Base-by-base conservation (phyloP, 2,797 vertebrate species). In the Pelodytes ibericus region DNA sequence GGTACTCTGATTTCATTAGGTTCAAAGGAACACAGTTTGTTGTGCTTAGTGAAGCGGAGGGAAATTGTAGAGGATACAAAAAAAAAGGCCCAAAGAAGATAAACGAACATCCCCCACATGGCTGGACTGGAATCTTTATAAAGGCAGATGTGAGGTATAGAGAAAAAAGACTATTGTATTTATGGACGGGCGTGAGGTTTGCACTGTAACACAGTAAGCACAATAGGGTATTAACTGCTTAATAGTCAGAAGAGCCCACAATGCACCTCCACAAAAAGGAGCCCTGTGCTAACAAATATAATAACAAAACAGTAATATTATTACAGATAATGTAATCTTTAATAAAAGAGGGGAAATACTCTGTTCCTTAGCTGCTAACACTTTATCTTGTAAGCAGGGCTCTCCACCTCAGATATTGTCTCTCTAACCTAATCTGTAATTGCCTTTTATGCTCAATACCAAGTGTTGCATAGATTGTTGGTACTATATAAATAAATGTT, bases 1-100 rank as follows among this genome's bases (percentile, higher is more conserved):
- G 75, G 68, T 77, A 41, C 49, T 77, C 75, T 77, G 75, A 77
- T 71, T 77, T 71, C 75, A 77, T 77, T 77, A 77, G 68, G 68
- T 65, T 77, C 75, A 77, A 77, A 65, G 44, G 60, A 29, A 47
- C 51, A 33, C 25, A 44, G 67, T 15, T 71, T 77, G 74, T 71
- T 63, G 74, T 71, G 75, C 49, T 65, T 66, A 64, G 30, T 71
- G 59, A 71, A 71, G 75, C 75, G 51, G 49, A 71, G 67, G 75
- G 59, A 66, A 77, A 77, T 25, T 77, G 59, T 71, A 71, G 58
- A 71, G 74, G 67, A 58, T 71, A 44, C 31, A 20, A 62, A 56
- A 57, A 59, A 74, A 66, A 76, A 36, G 63, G n/a, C 53, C 27
- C 56, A n/a, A 56, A 29, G 33, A 31, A 39, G 66, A 70, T 65